Conservation (phyloP, 2,888 invertebrate genomes). For the Keiferia lycopersicella region DNA sequence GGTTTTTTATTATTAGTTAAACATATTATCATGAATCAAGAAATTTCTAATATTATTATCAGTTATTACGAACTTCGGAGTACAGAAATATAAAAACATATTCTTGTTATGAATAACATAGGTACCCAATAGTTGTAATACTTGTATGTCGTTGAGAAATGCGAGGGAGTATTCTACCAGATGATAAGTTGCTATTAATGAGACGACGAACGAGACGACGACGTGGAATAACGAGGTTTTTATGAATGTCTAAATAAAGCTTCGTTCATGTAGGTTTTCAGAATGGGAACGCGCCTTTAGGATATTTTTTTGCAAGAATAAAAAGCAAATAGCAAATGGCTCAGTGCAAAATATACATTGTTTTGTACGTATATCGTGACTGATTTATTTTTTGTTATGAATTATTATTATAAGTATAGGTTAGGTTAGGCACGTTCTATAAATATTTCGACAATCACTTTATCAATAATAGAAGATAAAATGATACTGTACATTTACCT, state of each 20-base stretch:
- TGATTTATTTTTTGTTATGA: too few relatives aligned
- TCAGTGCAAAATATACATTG: too few relatives aligned
- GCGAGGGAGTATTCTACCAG: constrained; percentile 5
- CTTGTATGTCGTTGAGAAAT: neutral
- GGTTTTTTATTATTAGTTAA: too few relatives aligned
- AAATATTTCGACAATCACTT: neutral
- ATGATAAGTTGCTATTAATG: constrained; percentile 3
- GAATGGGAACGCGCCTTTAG: neutral
- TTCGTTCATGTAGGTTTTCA: neutral
- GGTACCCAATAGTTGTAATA: neutral
- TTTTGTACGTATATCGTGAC: too few relatives aligned
- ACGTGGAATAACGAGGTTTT: constrained; percentile 6
- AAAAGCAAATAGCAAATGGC: too few relatives aligned
- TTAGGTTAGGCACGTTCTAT: too few relatives aligned
- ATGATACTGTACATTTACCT: neutral
- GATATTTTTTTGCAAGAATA: neutral
- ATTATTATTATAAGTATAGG: too few relatives aligned
- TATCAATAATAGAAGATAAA: neutral
- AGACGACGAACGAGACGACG: constrained; percentile 1
- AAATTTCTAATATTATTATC: too few relatives aligned
- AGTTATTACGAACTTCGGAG: neutral
- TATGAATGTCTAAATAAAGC: constrained; percentile 3
- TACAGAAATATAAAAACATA: neutral
- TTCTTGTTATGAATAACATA: neutral
- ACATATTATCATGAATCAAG: too few relatives aligned